Evolutionary conservation across 92 coral and sea anemone species (phyloP).

Genomic region (Zoanthus sansibaricus): DNA sequence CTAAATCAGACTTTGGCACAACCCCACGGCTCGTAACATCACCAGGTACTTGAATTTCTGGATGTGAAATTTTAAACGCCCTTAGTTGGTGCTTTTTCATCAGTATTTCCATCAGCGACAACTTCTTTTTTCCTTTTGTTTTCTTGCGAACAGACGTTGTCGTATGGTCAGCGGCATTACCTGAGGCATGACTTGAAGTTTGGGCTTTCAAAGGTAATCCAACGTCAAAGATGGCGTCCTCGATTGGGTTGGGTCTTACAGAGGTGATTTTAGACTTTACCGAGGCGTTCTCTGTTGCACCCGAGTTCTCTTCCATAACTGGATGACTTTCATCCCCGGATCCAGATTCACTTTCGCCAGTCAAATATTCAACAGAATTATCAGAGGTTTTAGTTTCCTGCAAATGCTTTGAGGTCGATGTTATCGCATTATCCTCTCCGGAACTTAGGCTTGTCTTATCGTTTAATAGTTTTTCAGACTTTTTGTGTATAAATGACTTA

Average conservation of each 20-base stretch:
- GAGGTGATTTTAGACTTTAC: constrained; percentile 28
- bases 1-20: constrained; percentile 77
- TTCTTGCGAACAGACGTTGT: constrained; percentile 5
- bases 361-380: neutral
- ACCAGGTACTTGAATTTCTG: constrained; percentile 36
- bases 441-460: neutral
- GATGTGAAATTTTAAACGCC: constrained; percentile 49
- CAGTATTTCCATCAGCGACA: constrained; percentile 71
- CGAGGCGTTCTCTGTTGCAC: constrained; percentile 29
- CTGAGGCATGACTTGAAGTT: constrained; percentile 49
- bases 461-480: neutral
- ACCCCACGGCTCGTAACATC: constrained; percentile 53
- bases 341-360: constrained; percentile 3
- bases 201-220: constrained; percentile 54
- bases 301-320: constrained; percentile 30
- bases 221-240: constrained; percentile 80
- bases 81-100: constrained; percentile 57
- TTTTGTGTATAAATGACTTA: neutral
- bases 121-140: constrained; percentile 40
- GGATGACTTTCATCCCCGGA: neutral
- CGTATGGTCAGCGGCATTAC: neutral
- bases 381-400: neutral
- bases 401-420: neutral
- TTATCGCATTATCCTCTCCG: neutral
- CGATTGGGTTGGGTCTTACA: constrained; percentile 48